Percentiles rank a stretch among this genome's conserved stretches.
These are phyloP conservation scores for Chalcosyrphus nemorum DNA, from an alignment of 2,888 invertebrate genomes.

Conservation along the genomic window DNA sequence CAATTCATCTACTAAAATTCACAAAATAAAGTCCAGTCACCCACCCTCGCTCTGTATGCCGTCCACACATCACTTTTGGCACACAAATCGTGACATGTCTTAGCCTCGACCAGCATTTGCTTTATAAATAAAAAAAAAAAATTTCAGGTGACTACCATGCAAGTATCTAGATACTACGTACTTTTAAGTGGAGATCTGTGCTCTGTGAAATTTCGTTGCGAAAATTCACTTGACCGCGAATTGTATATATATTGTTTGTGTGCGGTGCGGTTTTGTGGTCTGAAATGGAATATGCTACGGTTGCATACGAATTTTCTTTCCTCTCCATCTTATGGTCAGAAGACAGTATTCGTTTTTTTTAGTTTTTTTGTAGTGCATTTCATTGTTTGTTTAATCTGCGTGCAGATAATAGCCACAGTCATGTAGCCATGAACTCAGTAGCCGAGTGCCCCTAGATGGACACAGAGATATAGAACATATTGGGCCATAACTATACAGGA, in stretches of 20 bases:
- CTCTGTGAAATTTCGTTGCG: background rate
- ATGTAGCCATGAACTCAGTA: constrained; percentile 66
- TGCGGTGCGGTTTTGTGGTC: background rate
- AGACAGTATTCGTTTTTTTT: constrained; percentile 28
- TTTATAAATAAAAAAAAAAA: constrained; percentile 53
- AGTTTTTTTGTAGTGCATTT: constrained; percentile 47
- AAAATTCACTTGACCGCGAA: constrained; percentile 64
- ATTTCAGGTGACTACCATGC: constrained; percentile 36
- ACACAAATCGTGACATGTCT: constrained; percentile 67
- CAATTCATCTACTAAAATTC: too few species aligned
- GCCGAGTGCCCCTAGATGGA: constrained; percentile 57
- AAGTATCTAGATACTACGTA: too few species aligned
- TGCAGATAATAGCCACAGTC: constrained; percentile 50
- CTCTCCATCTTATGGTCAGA: constrained; percentile 31
- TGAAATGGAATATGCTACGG: constrained; percentile 33
- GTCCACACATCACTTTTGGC: constrained; percentile 56
- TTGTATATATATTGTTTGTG: background rate
- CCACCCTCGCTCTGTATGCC: background rate
- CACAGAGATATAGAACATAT: constrained; percentile 44
- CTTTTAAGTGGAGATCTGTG: background rate
- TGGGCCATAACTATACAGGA: constrained; percentile 36
- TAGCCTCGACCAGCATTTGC: constrained; percentile 40
- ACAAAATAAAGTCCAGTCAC: background rate
- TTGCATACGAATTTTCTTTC: constrained; percentile 30
- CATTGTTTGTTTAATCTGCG: constrained; percentile 69